Base-by-base conservation (phyloP, 2,113 vertebrate genomes). In the Cynocephalus volans region DNA sequence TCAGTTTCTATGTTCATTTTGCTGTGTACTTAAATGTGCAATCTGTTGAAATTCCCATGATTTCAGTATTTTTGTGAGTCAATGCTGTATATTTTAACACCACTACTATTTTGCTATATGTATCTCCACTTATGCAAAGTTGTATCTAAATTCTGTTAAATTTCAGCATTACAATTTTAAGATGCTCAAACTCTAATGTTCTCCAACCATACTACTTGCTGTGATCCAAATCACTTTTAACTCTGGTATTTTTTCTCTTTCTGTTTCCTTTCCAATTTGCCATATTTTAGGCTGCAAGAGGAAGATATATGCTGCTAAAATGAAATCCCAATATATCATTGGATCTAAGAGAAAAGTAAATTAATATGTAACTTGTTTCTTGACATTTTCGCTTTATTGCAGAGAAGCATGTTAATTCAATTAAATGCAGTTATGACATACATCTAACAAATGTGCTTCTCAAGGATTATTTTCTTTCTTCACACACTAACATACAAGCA, bases 361-460 rank as follows among this genome's bases (percentile, higher is more conserved):
- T 95, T 90, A 88, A 90, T 93, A 21, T 33, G 0, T 64, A 95
- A 96, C 48, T 92, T 86, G 24, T 48, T 97, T 98, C 98, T 84
- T 96, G 88, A 96, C 65, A 97, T 76, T 89, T 52, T 21, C 75
- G 82, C 77, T 96, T 94, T 97, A 95, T 88, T 96, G 73, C 67
- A 95, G 76, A 95, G 92, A 98, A 93, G 14, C 56, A 64, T 90
- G 26, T 93, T 80, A 90, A 97, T 97, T 98, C 93, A 96, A 95
- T 97, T 98, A 98, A 97, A 97, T 45, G 24, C 54, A 97, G 82
- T 97, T 93, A 81, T 79, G 45, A 36, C 23, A 93, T 96, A 93
- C 84, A 97, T 94, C 69, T 96, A 80, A 86, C 67, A 96, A 97
- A 97, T 85, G 33, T 89, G 52, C 96, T 98, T 97, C 83, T 96